These are phyloP conservation scores for Pelvicachromis taeniatus DNA, from an alignment of 2,113 vertebrate species.

Conservation along the genomic window DNA sequence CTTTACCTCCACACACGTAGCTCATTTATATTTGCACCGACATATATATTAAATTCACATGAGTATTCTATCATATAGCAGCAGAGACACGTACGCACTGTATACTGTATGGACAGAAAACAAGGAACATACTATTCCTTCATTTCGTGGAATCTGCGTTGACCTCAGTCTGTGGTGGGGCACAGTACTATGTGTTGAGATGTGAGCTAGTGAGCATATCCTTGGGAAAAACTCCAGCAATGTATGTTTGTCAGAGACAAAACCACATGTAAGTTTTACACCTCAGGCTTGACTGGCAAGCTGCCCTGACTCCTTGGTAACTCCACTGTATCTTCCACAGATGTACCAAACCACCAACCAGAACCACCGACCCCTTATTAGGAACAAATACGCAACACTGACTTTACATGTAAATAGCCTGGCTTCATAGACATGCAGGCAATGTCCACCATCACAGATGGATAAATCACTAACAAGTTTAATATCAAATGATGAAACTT, in stretches of 20 bases:
- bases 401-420: slow-evolving; percentile 57
- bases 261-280: slow-evolving; percentile 38
- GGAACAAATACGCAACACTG: slow-evolving; percentile 57
- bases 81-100: slow-evolving; percentile 45
- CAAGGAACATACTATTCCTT: slow-evolving; percentile 58
- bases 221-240: slow-evolving; percentile 37
- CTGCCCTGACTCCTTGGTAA: slow-evolving; percentile 70
- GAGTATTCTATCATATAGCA: slow-evolving; percentile 49
- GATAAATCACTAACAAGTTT: slow-evolving; percentile 56
- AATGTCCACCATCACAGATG: slow-evolving; percentile 71
- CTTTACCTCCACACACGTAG: slow-evolving; percentile 15
- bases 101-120: slow-evolving; percentile 56
- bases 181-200: slow-evolving; percentile 64
- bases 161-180: slow-evolving; percentile 61
- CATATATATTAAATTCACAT: slow-evolving; percentile 40
- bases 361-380: slow-evolving; percentile 54
- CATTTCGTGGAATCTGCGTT: slow-evolving; percentile 52
- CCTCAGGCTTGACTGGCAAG: slow-evolving; percentile 65
- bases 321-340: slow-evolving; percentile 77
- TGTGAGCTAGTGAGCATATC: slow-evolving; percentile 59
- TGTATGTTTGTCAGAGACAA: slow-evolving; percentile 47
- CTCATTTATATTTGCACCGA: slow-evolving; percentile 42
- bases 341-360: slow-evolving; percentile 72
- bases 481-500: slow-evolving; percentile 41
- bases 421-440: slow-evolving; percentile 64